phyloP scores from a whole-genome alignment of 1,140 invertebrate species.

The Polyergus mexicanus region DNA sequence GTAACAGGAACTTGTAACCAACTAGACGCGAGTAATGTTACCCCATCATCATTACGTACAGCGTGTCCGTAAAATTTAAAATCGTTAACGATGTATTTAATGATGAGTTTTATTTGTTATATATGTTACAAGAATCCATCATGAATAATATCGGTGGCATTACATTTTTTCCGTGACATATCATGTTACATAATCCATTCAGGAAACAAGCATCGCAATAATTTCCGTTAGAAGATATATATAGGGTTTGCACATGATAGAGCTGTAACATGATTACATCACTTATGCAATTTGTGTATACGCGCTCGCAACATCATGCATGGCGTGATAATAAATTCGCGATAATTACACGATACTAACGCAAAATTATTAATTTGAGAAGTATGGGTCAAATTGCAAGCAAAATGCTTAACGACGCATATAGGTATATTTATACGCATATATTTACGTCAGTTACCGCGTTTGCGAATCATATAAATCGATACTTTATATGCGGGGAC shows the following conservation, averaged over 20 bases:
- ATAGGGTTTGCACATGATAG: conserved; percentile 44
- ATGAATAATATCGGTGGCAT: neutral
- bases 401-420: neutral
- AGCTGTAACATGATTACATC: conserved; percentile 44
- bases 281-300: conserved; percentile 34
- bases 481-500: conserved; percentile 8
- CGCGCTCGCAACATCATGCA: conserved; percentile 7
- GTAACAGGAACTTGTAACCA: neutral
- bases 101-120: conserved; percentile 10
- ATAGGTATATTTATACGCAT: neutral
- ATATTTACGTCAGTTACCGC: neutral
- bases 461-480: conserved; percentile 50
- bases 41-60: neutral
- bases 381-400: neutral
- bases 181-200: conserved; percentile 29
- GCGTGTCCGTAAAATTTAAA: conserved; percentile 13
- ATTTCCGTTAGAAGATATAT: conserved; percentile 39
- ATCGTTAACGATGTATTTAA: conserved; percentile 1
- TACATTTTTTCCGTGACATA: conserved; percentile 7
- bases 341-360: conserved; percentile 46
- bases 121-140: conserved; percentile 15
- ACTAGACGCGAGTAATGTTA: neutral
- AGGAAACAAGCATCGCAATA: conserved; percentile 36
- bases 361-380: conserved; percentile 18
- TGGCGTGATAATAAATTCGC: conserved; percentile 40